Base-by-base conservation (phyloP, 2,797 vertebrate species). In the Eospalax fontanierii region DNA sequence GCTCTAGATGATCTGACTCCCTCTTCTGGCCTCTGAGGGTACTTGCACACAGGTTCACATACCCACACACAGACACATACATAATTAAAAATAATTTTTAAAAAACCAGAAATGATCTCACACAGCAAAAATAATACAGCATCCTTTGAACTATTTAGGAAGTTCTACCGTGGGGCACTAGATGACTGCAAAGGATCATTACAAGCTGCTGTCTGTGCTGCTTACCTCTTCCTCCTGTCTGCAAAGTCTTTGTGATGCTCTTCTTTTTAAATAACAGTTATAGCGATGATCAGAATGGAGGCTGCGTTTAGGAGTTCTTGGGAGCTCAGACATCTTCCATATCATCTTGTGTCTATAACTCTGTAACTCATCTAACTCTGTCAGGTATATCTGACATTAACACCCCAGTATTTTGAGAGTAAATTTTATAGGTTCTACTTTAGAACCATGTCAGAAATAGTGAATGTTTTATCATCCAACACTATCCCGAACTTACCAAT, bases 171-270 rank as follows among this genome's bases (percentile, higher is more conserved):
- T 1, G 6, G 57, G 30, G 2, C 5, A 24, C 35, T 2, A 46
- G 70, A 4, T 21, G 70, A 40, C 3, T 16, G 24, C 3, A 30
- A 15, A 11, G 10, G 54, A 16, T 18, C 14, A 38, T 21, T 24
- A 24, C 40, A 18, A n/a, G 14, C 14, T 18, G 0, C 74, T 35
- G 11, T 33, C 35, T 12, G 19, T 40, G 35, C 33, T 10, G 4
- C 4, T 15, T 46, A 54, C 28, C 54, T 50, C 86, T 22, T 54
- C 43, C 59, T 46, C 43, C 70, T 28, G 59, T 35, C 33, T 46
- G 2, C 4, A 1, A 28, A 14, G 16, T 43, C 43, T 84, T 43
- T 11, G 22, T 2, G 43, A 2, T 8, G 0, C 2, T 10, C 73
- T 46, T 16, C 76, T 90, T 79, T 63, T 59, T 1, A 33, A 63